Evolutionary conservation across 2,113 vertebrate species (phyloP).

Genomic region (Nyctibius bracteatus): DNA sequence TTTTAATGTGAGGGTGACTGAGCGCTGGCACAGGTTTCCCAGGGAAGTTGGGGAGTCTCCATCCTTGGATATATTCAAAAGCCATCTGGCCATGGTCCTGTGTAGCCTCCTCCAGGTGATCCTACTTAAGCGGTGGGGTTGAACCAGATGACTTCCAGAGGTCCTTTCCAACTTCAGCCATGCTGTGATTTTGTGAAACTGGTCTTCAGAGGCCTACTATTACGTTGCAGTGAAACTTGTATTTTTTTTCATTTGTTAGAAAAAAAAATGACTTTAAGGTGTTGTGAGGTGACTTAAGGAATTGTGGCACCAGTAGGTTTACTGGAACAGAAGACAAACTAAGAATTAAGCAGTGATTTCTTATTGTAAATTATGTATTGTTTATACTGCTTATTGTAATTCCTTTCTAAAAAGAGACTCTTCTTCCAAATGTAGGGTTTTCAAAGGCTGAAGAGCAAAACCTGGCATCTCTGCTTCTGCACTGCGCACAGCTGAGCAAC

Average conservation of each 20-base stretch:
- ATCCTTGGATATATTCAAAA: not conserved
- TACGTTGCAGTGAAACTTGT: not conserved
- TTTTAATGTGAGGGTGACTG: not conserved
- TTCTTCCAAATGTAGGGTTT: conserved; percentile 66
- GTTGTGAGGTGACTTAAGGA: not conserved
- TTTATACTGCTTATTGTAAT: not conserved
- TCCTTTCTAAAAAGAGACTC: not conserved
- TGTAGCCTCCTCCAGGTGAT: not conserved
- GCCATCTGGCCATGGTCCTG: not conserved
- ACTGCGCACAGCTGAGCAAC: conserved; percentile 76
- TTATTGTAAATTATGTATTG: not conserved
- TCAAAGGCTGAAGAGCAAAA: conserved; percentile 70
- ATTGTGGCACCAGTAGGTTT: not conserved
- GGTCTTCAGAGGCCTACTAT: not conserved
- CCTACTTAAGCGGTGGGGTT: not conserved
- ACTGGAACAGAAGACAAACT: not conserved
- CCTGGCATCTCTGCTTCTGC: conserved; percentile 80
- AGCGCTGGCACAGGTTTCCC: not conserved
- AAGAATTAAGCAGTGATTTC: not conserved
- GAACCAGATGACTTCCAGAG: not conserved
- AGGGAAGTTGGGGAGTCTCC: rapidly evolving
- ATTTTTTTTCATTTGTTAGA: not conserved
- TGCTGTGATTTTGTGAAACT: not conserved
- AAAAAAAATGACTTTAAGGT: not conserved
- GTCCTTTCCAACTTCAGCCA: not conserved